Base-by-base conservation (phyloP, 2,888 invertebrate species). In the Azorinus chamasolen region DNA sequence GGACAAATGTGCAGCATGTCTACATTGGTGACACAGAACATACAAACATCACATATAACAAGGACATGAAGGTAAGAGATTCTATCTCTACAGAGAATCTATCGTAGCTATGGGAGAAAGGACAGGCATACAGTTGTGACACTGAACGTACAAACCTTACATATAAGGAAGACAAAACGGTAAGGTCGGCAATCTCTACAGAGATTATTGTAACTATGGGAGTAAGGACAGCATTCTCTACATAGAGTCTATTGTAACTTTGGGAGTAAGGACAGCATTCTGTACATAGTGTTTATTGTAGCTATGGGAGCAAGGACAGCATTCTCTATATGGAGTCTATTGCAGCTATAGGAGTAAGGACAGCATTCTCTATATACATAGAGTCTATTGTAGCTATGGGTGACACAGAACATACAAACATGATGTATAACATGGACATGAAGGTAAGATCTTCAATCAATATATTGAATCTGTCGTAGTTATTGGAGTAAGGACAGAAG, bases 101-200 rank as follows among this genome's bases (percentile, higher is more conserved):
- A 68, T 86, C 4, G 65, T 78, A 50, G 70, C 84, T 12, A 25
- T 79, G 27, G 86, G 86, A 16, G 77, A 81, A n/a, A 51, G 45
- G 32, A 57, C 61, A 0, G 45, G 61, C 25, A 70, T 80, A 8
- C 68, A 45, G 10, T 24, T 53, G 69, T 46, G 68, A 69, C 20
- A 68, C n/a, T 6, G 6, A 22, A 27, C 79, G 79, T 51, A 39
- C 62, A 32, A 32, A 32, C 10, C 5, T 32, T 10, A 32, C 32
- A 32, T 32, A 32, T 32, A 32, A 32, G 5, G 10, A 32, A 10
- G 32, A 32, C 10, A 6, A 6, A 10, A 32, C 4, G 32, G 32
- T 32, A 32, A 32, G 32, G n/a, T n/a, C n/a, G n/a, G n/a, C n/a
- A 6, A 10, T 32, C 32, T 32, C n/a, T n/a, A n/a, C n/a, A n/a